Base-by-base conservation (phyloP, 30 jellyfish, hydroid and myxozoan genomes). In the Hydra vulgaris region DNA sequence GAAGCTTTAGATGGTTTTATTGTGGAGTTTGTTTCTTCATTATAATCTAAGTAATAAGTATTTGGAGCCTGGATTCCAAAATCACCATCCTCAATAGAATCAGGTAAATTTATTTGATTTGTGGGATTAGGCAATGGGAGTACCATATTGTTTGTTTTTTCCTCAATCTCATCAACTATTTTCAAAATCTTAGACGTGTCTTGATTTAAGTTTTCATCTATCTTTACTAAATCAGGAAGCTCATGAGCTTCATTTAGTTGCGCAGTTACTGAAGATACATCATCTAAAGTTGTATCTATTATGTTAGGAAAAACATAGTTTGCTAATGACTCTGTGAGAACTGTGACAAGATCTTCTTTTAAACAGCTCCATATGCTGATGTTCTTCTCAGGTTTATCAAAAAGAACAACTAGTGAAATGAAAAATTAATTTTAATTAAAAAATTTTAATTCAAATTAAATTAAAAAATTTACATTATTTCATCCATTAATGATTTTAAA, bases 281-380 rank as follows among this genome's bases (percentile, higher is more conserved):
- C 95, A 87, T 94, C 99, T 5, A 88, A 74, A 16, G 94, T 79
- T 12, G 96, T 94, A 73, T 94, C 99, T 4, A 94, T 95, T 7
- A 94, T 89, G 23, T 95, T 95, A 26, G 99, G 99, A 70, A 94
- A 94, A 79, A 94, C 79, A 86, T 83, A 94, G 77, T 94, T 94
- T 21, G 99, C 97, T 0, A 94, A 72, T 0, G 99, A 94, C 55
- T 94, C 99, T 0, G 99, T 78, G 54, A 94, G 77, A 66, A 87
- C 99, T 27, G 96, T 85, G 27, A 94, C 89, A 19, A 94, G 89
- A 24, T 94, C 99, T 25, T 94, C 96, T 76, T 94, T 94, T 27
- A 94, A 78, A 80, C 99, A 94, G 72, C 96, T 88, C 66, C 95
- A 90, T 23, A 94, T 82, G 61, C 89, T 88, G 17, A 94, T 95